phyloP scores from a whole-genome alignment of 2,113 vertebrate species.

The Cygnus buccinator region DNA sequence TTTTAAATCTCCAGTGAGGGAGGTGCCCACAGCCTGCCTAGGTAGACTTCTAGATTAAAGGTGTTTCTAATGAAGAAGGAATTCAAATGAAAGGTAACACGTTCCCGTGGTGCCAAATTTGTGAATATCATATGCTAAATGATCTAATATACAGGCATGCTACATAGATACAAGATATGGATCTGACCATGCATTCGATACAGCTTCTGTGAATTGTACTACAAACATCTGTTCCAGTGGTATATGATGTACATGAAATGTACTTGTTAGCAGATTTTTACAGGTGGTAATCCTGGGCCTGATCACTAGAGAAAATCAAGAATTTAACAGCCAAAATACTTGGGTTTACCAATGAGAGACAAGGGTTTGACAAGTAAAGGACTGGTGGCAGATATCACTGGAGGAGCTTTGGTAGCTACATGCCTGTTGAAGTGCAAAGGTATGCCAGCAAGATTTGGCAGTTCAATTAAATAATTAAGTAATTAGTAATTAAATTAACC shows the following conservation, averaged over 20 bases:
- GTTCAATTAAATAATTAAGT: neutral
- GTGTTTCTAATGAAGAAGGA: neutral
- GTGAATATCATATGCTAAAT: neutral
- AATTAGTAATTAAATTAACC: no score
- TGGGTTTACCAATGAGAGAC: neutral
- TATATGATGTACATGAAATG: neutral
- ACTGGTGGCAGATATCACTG: neutral
- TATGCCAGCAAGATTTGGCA: neutral
- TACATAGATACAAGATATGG: neutral
- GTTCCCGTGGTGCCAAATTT: neutral
- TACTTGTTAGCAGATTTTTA: neutral
- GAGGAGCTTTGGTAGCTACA: neutral
- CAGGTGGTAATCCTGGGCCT: neutral
- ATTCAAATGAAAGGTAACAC: neutral
- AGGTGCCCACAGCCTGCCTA: neutral
- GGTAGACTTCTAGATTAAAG: neutral
- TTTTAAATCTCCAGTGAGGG: neutral
- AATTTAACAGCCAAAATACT: neutral
- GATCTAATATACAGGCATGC: neutral
- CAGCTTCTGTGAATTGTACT: neutral
- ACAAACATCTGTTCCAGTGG: neutral
- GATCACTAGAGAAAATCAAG: neutral
- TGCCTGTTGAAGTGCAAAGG: neutral
- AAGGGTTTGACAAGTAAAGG: neutral
- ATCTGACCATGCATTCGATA: neutral